Base-by-base conservation (phyloP, 2,113 vertebrate genomes). In the Ameiurus melas region DNA sequence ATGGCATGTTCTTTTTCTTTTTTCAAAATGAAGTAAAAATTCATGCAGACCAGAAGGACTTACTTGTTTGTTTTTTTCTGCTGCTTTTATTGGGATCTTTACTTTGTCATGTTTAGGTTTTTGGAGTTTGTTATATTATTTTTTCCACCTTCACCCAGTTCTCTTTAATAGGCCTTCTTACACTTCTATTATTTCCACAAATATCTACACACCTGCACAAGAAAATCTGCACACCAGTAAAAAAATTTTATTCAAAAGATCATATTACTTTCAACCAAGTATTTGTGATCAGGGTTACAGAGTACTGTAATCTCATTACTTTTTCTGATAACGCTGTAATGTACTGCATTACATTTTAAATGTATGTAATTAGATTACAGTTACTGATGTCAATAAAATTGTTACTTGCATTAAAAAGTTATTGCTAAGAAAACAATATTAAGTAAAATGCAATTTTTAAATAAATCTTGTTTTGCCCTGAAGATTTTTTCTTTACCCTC, bases 1-100 rank as follows among this genome's bases (percentile, higher is more conserved):
- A 83, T 60, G 62, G 39, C 85, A 68, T 30, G n/a, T 57, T n/a
- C 8, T 81, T 55, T 33, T 80, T 51, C 13, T n/a, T 80, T 80
- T 55, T 80, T n/a, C 14, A 30, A n/a, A 25, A 53, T 73, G 0
- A 36, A 71, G 17, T 5, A 5, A 36, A 71, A 73, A 25, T 77
- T 77, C 22, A 77, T 77, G 27, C 73, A 47, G 22, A 51, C 6
- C n/a, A 57, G 47, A 0, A 13, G 27, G 27, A 19, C 20, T 27
- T 25, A 80, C 19, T 81, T 8, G 57, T 30, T 33, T 4, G 1
- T 2, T 19, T 81, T 75, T 43, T 13, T 20, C 36, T 39, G 33
- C 13, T 57, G 5, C 22, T 80, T 79, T 27, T 53, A 53, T 30
- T 47, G 22, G 25, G 25, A 12, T 27, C 25, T 77, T 78, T 22